Evolutionary conservation across 1,140 invertebrate genomes (phyloP), one percentile per base, ranked within the genome.

Genomic region (Drosophila pseudoobscura): DNA sequence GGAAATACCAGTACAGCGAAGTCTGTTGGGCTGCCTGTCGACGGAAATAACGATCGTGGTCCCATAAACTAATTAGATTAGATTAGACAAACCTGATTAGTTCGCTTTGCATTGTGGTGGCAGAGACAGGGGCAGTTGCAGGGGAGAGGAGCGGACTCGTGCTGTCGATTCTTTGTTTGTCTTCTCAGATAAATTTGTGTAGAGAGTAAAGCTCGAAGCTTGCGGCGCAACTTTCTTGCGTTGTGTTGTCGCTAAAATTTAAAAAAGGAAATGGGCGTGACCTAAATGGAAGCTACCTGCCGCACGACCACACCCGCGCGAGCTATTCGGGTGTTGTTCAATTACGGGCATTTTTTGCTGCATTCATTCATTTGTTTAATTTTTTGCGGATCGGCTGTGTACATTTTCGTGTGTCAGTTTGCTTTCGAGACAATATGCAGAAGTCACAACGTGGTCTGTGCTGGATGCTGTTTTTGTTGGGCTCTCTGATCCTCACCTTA

Each of bases 41-140:
- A 43, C 31, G 45, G 31, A 63, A 57, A 24, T 57, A 17, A 64
- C 70, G 63, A 59, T 69, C 73, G 72, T 51, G 15, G 54, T 6
- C 54, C 44, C 17, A 69, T 20, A 29, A 53, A 55, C 62, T 82
- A 78, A 87, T 82, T 71, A 75, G 78, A 85, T 85, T 85, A 87
- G 82, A 85, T 85, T 65, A 72, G 71, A 41, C 55, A 82, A 80
- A 82, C 39, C 59, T 66, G 74, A 78, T 87, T 68, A 80, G 64
- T 49, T 49, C 55, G 65, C 58, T 46, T 46, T 71, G 41, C 44
- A 17, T 47, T 29, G 44, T 63, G 43, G 13, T 15, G 15, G 17
- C 24, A 13, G 3, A 0, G 11, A 11, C 4, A 4, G 35, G 9
- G 31, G 0, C 9, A 22, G 26, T 24, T 39, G 45, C 2, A 47